Evolutionary conservation across 2,797 vertebrate species (phyloP).

Genomic region (Eidolon dupreanum): DNA sequence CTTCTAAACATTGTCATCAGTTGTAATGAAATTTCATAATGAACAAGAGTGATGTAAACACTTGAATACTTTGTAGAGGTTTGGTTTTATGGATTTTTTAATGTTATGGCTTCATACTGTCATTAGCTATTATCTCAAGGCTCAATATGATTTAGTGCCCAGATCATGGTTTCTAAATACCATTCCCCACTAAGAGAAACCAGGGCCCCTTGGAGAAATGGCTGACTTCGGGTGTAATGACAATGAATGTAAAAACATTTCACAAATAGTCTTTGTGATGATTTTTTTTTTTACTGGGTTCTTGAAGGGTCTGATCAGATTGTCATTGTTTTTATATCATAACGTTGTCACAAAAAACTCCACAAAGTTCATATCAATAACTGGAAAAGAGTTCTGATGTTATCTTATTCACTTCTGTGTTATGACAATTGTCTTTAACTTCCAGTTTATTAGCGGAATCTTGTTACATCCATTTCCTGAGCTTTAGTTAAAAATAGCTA

Average conservation of each 20-base stretch:
- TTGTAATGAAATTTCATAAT: not conserved
- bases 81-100: not conserved
- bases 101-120: not conserved
- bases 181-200: too few species aligned
- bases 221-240: not conserved
- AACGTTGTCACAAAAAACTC: not conserved
- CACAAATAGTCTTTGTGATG: not conserved
- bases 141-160: too few species aligned
- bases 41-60: not conserved
- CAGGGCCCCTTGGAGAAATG: too few species aligned
- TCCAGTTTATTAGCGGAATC: not conserved
- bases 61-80: not conserved
- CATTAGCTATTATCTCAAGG: not conserved
- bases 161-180: too few species aligned
- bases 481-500: not conserved
- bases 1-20: not conserved
- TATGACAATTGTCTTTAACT: not conserved
- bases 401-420: not conserved
- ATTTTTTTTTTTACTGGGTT: not conserved
- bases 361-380: not conserved
- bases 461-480: not conserved
- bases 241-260: not conserved
- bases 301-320: not conserved
- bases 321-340: not conserved
- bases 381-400: not conserved